A percentile compares a stretch with the other conserved stretches of the same genome.
These are phyloP conservation scores for Suricata suricatta DNA, from an alignment of 2,113 vertebrate genomes.

Conservation along the genomic window DNA sequence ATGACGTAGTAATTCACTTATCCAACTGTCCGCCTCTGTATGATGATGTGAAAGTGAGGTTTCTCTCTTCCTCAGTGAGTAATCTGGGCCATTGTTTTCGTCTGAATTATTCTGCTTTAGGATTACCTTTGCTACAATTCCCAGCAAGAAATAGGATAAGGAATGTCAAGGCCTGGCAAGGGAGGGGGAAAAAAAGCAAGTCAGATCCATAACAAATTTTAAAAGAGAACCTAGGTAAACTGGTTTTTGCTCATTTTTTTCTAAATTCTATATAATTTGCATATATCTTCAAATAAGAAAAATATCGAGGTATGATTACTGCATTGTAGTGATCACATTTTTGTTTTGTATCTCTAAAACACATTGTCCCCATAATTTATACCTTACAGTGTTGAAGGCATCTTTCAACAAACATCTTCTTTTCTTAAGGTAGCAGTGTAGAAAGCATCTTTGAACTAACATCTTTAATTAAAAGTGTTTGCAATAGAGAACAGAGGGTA, in stretches of 20 bases:
- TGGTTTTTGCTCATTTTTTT: not conserved
- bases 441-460: too few species aligned
- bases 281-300: constrained; percentile 16
- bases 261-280: not conserved
- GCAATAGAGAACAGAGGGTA: too few species aligned
- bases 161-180: not conserved
- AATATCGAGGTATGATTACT: not conserved
- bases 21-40: constrained; percentile 88
- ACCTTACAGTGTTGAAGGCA: too few species aligned
- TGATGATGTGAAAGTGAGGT: constrained; percentile 95
- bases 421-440: too few species aligned
- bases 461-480: too few species aligned
- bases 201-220: not conserved
- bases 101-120: constrained; percentile 19
- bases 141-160: not conserved
- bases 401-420: too few species aligned
- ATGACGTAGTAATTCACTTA: constrained; percentile 89
- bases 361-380: not conserved
- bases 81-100: not conserved
- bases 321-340: not conserved
- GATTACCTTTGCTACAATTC: not conserved
- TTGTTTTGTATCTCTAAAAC: constrained; percentile 27
- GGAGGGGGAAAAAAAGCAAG: not conserved
- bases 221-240: not conserved
- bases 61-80: constrained; percentile 93